Evolutionary conservation across 2,113 vertebrate species (phyloP), one percentile per base, ranked within the genome.

Genomic region (Morone saxatilis): DNA sequence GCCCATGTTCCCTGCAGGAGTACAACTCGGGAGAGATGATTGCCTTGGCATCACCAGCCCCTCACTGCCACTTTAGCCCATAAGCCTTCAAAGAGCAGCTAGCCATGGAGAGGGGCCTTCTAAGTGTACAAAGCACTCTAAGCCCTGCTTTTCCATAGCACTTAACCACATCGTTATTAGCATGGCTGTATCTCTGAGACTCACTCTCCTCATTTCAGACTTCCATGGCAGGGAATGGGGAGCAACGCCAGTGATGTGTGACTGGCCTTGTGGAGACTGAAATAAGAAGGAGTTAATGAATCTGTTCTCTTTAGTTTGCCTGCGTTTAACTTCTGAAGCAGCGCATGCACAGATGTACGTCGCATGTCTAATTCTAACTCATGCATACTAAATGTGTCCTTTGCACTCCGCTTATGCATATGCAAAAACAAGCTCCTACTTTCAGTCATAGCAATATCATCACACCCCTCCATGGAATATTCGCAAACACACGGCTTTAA

Each of bases 81-180:
- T 86, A 87, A 90, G 88, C 85, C 91, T 91, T 85, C 73, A 91
- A 87, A 86, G 88, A 84, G 87, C 41, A 89, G 81, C 72, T 68
- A 82, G 65, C 69, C 80, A 91, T 61, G 79, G 78, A 84, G 72
- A 84, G 69, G 80, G 48, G 78, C 70, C 70, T 80, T 88, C 83
- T 86, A 88, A 92, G 83, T 80, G 85, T 67, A 86, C 80, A 84
- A 85, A 90, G 81, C 75, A 81, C 84, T 80, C 76, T 85, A 67
- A 86, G 74, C 78, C 70, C 41, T 63, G 70, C 71, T 88, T 89
- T 87, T 86, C 73, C 73, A 67, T 73, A 60, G 83, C 87, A 86
- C 86, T 84, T 85, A 85, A 81, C 76, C 89, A 73, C 86, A 82
- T 61, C 31, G 16, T 84, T 84, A 91, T 92, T 89, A 88, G 80